Evolutionary conservation across 2,113 vertebrate genomes (phyloP), one percentile per base, ranked within the genome.

Genomic region (Tapirus terrestris): DNA sequence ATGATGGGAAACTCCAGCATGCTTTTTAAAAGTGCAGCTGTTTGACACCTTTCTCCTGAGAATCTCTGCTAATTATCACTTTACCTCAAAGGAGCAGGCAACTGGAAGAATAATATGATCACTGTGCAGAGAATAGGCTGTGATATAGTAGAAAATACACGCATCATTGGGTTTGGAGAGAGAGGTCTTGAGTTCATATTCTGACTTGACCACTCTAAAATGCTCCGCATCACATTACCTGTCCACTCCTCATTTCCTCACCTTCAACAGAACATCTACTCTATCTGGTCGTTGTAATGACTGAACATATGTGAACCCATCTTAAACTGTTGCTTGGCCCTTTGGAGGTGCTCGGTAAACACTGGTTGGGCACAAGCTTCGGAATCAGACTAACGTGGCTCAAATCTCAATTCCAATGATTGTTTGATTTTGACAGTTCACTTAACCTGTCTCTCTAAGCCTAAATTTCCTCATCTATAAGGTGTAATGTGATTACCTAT

Each of bases 11-110:
- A 92, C 94, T 83, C 45, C 82, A 95, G 63, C 43, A 45, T 21
- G 6, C 14, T 5, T 79, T 88, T 79, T 75, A 2, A 17, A 95
- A 73, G 72, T 39, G 29, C 36, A 94, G 53, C 31, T 73, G 94
- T 77, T 81, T 94, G 75, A 81, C 36, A 93, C 2, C 48, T 81
- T 90, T 91, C 70, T 75, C 43, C 86, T 33, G 81, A 53, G 79
- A 95, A 91, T 95, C 45, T 86, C 33, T 72, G 53, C n/a, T 94
- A 97, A 94, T 85, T 91, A 94, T 75, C 79, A 86, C 45, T 89
- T 77, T 56, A 56, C 11, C 27, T 96, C 60, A 94, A 70, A 94
- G 51, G 33, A 88, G 13, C 36, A 96, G 60, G 17, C 39, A 89
- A 81, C 25, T 58, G 16, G 60, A 43, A 92, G 53, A 77, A 84